Evolutionary conservation across 1,140 invertebrate species (phyloP).

Genomic region (Lepeophtheirus salmonis): DNA sequence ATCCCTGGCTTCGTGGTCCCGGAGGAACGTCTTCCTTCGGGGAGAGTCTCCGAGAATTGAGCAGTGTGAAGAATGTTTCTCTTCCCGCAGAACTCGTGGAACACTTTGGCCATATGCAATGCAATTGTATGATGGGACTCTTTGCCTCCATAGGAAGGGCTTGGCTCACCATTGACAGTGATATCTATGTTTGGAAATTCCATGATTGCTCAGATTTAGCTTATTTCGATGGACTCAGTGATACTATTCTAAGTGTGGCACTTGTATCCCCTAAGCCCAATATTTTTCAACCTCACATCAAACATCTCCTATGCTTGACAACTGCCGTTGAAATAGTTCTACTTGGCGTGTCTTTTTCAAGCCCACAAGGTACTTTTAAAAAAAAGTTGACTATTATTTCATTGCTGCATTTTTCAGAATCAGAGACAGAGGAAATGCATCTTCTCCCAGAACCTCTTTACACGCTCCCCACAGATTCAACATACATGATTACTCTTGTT

Average conservation of each 20-base stretch:
- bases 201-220: constrained; percentile 73
- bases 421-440: constrained; percentile 54
- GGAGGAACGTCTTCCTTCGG: constrained; percentile 41
- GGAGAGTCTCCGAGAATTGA: constrained; percentile 42
- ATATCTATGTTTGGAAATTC: constrained; percentile 92
- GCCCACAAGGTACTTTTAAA: constrained; percentile 27
- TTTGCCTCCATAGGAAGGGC: constrained; percentile 67
- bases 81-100: constrained; percentile 78
- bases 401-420: constrained; percentile 18
- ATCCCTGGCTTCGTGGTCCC: constrained; percentile 48
- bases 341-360: constrained; percentile 49
- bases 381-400: no score
- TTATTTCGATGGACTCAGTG: constrained; percentile 75
- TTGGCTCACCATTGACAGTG: constrained; percentile 92
- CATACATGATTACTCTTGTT: constrained; percentile 58
- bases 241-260: constrained; percentile 61
- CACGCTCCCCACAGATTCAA: constrained; percentile 72
- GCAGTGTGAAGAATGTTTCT: constrained; percentile 57
- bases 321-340: constrained; percentile 84
- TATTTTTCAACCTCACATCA: constrained; percentile 75
- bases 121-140: constrained; percentile 32
- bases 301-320: constrained; percentile 69
- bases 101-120: constrained; percentile 50
- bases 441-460: constrained; percentile 82
- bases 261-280: constrained; percentile 62